Evolutionary conservation across 2,113 vertebrate species (phyloP), one percentile per base, ranked within the genome.

Genomic region (Pygoscelis antarcticus): DNA sequence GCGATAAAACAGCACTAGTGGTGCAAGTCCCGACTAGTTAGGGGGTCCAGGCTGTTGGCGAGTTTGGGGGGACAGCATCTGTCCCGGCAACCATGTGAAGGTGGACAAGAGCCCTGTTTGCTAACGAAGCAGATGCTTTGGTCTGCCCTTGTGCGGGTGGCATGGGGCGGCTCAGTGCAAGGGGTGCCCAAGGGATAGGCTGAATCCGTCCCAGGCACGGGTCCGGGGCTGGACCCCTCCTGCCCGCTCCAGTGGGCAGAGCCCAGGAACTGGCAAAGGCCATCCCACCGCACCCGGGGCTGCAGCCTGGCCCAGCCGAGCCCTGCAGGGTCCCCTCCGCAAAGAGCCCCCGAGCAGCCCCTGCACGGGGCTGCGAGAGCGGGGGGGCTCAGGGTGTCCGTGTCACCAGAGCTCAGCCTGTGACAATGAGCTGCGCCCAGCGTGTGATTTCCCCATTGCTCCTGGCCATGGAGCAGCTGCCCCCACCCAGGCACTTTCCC

Each of bases 1-100:
- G 4, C 0, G 2, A 16, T 12, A 32, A 61, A 42, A 7, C 40
- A 25, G 32, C 0, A 1, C 61, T 22, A 68, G 13, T 13, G n/a
- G 52, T 23, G 34, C 36, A 11, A 30, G 42, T 4, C 68, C 42
- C 0, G 1, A 19, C 16, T 3, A 5, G 32, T 1, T 27, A 34
- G 29, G 9, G 17, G 34, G 30, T 6, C n/a, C 38, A 16, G 26
- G 10, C 30, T 46, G 29, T 4, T 12, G 51, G 44, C 2, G 3
- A 27, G 17, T 18, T 29, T 46, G 15, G 52, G 22, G 22, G 40
- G 36, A 34, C 46, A 57, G 54, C 5, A 1, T 14, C 34, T 75
- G 8, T 49, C 58, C 62, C 11, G 3, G 34, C 64, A 36, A 36
- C 64, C 0, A 0, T 7, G 64, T 3, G 11, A 46, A 36, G 54